Percentiles rank a stretch among this genome's conserved stretches.
These are phyloP conservation scores for Tyto alba DNA, from an alignment of 2,113 vertebrate genomes.

Conservation along the genomic window DNA sequence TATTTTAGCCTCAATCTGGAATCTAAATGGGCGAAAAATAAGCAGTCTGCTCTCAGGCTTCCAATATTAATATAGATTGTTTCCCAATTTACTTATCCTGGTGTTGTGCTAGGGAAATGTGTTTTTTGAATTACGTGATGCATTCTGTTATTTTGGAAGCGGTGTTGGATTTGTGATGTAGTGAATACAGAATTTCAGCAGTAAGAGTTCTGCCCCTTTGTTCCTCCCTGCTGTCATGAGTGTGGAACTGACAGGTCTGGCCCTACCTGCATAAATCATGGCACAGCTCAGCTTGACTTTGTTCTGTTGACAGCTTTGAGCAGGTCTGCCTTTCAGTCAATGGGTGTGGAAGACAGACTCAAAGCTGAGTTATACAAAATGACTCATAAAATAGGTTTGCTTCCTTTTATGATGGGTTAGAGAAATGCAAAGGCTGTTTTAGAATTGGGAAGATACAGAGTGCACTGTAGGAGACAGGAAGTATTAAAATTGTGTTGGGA, in stretches of 20 bases:
- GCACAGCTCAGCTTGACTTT: constrained; percentile 25
- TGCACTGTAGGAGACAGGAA: accelerated
- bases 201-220: not conserved
- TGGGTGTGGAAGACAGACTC: not conserved
- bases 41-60: not conserved
- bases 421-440: not conserved
- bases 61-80: not conserved
- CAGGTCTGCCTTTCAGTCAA: not conserved
- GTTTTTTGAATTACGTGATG: not conserved
- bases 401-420: not conserved
- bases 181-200: not conserved
- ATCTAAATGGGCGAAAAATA: not conserved
- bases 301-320: constrained; percentile 37
- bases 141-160: not conserved
- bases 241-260: constrained; percentile 34
- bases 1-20: not conserved
- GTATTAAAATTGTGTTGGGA: not conserved
- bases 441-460: not conserved
- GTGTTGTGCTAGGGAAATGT: not conserved
- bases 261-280: constrained; percentile 15
- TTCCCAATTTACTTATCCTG: constrained; percentile 4
- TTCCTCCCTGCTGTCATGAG: not conserved
- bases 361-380: not conserved
- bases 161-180: not conserved
- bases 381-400: not conserved